Base-by-base conservation (phyloP, 92 coral and sea anemone species). In the Scolanthus callimorphus region DNA sequence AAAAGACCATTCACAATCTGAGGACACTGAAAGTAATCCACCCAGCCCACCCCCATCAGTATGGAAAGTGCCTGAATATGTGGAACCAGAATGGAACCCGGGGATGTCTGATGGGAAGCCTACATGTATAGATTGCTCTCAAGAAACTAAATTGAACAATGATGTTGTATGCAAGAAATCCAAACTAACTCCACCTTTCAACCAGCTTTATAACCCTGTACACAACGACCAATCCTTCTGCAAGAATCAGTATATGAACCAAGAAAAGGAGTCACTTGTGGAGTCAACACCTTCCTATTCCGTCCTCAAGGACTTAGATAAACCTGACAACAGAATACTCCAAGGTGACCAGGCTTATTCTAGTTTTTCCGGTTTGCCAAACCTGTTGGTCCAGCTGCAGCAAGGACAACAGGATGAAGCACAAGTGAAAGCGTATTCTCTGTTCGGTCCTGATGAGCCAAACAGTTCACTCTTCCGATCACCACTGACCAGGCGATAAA, bases 31-130 rank as follows among this genome's bases (percentile, higher is more conserved):
- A 34, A 74, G 87, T 41, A 67, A 70, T 41, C 87, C 90, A 29
- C 90, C 96, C 1, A 88, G 92, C 34, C 98, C 98, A 57, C 98
- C 98, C 73, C 96, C 96, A 13, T 92, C 98, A 71, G 98, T 92
- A 23, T 92, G 98, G 98, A 92, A 92, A 69, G 98, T 92, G 44
- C 96, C 98, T 43, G 96, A 88, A 67, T 92, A 92, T 69, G 98
- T 92, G 2, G 96, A 90, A 43, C 98, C 98, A 28, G 76, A 78
- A 37, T 92, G 96, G 98, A 84, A 88, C 65, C 98, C 98, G 58
- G 96, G 91, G 63, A 84, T 73, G 45, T 78, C 71, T 17, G 57
- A 63, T 44, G 69, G 27, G 13, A 58, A 37, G 17, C 25, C 25
- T 2, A 6, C 41, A 34, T 15, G 8, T 15, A 6, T 34, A 6